Conservation (phyloP, 2,797 vertebrate species). For the Nothura maculosa region DNA sequence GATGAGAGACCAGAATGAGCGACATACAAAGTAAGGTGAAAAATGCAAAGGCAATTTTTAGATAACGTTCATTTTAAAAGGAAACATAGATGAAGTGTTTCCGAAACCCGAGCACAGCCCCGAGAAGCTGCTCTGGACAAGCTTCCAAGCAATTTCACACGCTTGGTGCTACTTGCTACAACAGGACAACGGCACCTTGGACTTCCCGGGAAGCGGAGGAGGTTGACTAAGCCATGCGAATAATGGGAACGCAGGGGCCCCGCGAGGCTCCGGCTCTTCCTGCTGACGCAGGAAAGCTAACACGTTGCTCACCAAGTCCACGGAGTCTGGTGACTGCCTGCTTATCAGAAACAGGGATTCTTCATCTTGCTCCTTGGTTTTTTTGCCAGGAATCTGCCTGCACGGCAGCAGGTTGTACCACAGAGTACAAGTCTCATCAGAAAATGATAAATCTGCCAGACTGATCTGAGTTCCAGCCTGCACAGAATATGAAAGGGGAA, state of each 20-base stretch:
- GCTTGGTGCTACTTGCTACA: neutral
- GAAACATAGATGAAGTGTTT: neutral
- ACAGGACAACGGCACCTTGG: neutral
- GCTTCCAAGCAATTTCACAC: neutral
- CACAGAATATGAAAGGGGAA: neutral
- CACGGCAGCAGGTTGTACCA: slow-evolving; percentile 86
- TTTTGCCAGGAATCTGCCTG: slow-evolving; percentile 69
- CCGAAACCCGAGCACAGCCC: neutral
- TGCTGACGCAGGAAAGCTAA: neutral
- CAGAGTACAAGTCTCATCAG: slow-evolving; percentile 74
- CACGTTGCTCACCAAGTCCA: slow-evolving; percentile 81
- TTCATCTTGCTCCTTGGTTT: slow-evolving; percentile 59
- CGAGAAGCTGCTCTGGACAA: no score
- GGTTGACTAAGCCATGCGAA: neutral
- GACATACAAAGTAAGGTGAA: neutral
- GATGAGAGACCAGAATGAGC: neutral
- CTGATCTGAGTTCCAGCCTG: slow-evolving; percentile 86
- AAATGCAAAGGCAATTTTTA: neutral
- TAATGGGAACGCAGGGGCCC: neutral
- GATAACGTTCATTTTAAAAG: neutral
- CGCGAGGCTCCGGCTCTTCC: neutral
- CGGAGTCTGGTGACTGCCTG: slow-evolving; percentile 32
- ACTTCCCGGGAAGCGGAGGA: neutral
- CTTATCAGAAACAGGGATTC: slow-evolving; percentile 50
- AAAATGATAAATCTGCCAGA: slow-evolving; percentile 80